Conservation (phyloP, 2,888 invertebrate genomes). For the Coelopa pilipes region DNA sequence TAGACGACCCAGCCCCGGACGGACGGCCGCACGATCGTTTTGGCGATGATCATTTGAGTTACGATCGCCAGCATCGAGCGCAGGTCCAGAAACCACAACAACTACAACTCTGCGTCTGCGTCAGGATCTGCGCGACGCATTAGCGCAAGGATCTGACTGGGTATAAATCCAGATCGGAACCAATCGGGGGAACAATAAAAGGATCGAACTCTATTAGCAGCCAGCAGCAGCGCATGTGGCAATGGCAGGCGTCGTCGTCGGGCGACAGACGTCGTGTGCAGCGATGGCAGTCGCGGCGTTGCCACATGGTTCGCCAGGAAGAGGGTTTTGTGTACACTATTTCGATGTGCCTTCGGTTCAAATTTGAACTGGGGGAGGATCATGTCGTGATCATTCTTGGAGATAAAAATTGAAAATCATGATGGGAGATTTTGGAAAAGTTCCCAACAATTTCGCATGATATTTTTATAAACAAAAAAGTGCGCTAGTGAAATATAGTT, state of each 20-base stretch:
- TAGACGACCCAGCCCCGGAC: background rate
- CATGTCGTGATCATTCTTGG: no score
- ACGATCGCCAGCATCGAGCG: background rate
- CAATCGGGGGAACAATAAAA: conserved; percentile 47
- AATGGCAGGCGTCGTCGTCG: background rate
- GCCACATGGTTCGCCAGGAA: background rate
- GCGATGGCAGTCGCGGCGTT: background rate
- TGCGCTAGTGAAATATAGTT: no score
- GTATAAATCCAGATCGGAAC: conserved; percentile 45
- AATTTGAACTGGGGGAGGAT: no score
- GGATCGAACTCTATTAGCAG: conserved; percentile 34
- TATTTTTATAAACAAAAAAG: no score
- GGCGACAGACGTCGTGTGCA: background rate
- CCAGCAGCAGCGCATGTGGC: conserved; percentile 40
- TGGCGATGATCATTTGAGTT: conserved; percentile 3
- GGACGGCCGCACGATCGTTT: background rate
- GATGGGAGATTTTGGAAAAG: no score
- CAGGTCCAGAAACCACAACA: conserved; percentile 19
- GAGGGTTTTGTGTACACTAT: no score
- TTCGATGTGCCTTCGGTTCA: no score
- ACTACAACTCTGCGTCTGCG: conserved; percentile 28
- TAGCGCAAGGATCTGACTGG: background rate
- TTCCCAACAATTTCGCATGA: no score
- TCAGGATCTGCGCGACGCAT: conserved; percentile 17
- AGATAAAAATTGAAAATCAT: background rate